phyloP scores from a whole-genome alignment of 2,113 vertebrate genomes.

The Microtus oregoni region DNA sequence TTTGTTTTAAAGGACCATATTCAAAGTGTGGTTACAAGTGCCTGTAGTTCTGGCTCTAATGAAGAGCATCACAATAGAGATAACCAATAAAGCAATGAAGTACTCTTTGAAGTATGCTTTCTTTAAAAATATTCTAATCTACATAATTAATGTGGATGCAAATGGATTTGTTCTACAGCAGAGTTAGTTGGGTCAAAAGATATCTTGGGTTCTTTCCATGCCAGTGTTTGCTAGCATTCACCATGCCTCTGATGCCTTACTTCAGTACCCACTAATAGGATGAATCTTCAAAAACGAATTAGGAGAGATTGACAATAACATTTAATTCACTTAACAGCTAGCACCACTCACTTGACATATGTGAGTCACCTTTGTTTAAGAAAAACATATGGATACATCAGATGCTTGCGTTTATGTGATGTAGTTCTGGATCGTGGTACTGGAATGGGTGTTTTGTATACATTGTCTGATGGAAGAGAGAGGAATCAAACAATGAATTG shows the following conservation, averaged over 20 bases:
- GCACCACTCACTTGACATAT: not conserved
- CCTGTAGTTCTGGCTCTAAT: not conserved
- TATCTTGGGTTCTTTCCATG: not conserved
- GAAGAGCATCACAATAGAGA: not conserved
- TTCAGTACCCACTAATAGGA: not conserved
- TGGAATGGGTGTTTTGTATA: not conserved
- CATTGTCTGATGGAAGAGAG: not conserved
- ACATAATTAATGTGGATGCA: not conserved
- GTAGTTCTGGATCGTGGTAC: not conserved
- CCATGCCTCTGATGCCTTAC: not conserved
- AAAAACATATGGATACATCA: not conserved
- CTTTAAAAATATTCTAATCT: slow-evolving; percentile 8
- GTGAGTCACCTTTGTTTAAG: not conserved
- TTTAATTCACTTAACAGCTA: not conserved
- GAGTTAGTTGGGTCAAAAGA: not conserved
- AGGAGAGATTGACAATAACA: not conserved
- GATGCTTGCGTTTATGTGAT: not conserved
- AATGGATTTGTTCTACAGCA: not conserved
- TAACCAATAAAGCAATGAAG: not conserved
- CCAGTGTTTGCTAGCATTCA: not conserved
- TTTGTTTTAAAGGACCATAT: slow-evolving; percentile 23
- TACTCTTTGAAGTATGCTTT: not conserved
- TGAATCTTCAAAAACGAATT: not conserved
- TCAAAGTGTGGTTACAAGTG: not conserved
- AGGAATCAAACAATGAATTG: not conserved